Conservation (phyloP, 2,113 vertebrate genomes). For the Chaenocephalus aceratus region DNA sequence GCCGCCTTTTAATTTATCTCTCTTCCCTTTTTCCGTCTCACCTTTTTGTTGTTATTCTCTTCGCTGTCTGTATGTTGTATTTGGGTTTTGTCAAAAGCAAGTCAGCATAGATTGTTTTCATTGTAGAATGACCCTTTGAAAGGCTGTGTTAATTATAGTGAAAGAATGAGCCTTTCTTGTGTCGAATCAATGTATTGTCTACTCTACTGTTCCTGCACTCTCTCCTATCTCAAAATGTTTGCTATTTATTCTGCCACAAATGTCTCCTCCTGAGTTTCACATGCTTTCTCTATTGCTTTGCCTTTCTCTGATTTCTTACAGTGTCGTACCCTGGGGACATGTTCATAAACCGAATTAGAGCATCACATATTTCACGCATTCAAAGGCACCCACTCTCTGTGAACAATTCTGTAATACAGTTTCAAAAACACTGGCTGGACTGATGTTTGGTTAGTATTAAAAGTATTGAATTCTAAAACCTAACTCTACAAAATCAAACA, state of each 20-base stretch:
- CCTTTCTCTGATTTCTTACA: not conserved
- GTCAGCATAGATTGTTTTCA: not conserved
- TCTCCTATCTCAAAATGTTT: not conserved
- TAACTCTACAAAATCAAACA: not conserved
- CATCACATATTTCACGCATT: not conserved
- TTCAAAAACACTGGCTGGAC: not conserved
- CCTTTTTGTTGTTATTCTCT: constrained; percentile 4
- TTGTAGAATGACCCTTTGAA: constrained; percentile 2
- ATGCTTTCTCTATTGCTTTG: not conserved
- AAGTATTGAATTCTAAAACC: not conserved
- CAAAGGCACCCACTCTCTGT: not conserved
- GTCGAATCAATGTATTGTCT: constrained; percentile 10
- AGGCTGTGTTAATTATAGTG: constrained; percentile 34
- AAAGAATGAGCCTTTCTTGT: not conserved
- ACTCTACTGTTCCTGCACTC: not conserved
- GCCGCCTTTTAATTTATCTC: constrained; percentile 33
- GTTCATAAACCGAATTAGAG: not conserved
- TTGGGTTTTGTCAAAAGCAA: not conserved
- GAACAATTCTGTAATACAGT: not conserved
- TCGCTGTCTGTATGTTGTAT: not conserved
- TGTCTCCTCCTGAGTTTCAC: not conserved
- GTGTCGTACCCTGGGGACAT: not conserved
- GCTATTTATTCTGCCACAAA: not conserved
- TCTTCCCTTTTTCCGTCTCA: not conserved
- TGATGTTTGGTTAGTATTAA: not conserved